Percentiles rank a stretch among this genome's conserved stretches.
Conservation (phyloP, 2,113 vertebrate genomes). For the Prionailurus viverrinus region DNA sequence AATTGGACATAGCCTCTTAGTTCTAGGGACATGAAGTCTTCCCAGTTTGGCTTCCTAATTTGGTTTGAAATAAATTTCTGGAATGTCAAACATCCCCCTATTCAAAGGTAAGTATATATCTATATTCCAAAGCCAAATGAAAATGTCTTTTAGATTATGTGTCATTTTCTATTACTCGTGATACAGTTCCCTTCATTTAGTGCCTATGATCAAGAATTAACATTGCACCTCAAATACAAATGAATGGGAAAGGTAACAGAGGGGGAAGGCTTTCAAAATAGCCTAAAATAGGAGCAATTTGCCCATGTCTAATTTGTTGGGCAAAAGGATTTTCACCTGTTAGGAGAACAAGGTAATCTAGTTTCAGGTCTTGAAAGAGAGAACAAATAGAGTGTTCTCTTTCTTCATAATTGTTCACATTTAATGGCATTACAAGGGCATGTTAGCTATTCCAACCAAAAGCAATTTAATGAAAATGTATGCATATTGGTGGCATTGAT, state of each 20-base stretch:
- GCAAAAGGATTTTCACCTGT: slow-evolving; percentile 45
- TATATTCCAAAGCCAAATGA: slow-evolving; percentile 55
- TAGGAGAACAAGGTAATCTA: slow-evolving; percentile 27
- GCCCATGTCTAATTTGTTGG: slow-evolving; percentile 27
- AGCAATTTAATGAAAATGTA: slow-evolving; percentile 45
- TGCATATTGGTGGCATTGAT: slow-evolving; percentile 12
- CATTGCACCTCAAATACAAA: slow-evolving; percentile 33
- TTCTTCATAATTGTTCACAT: slow-evolving; percentile 61
- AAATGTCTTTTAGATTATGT: slow-evolving; percentile 56
- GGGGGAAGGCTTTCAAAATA: slow-evolving; percentile 9
- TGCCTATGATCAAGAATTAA: slow-evolving; percentile 67
- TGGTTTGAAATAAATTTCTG: slow-evolving; percentile 63
- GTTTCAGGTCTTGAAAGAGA: slow-evolving; percentile 21
- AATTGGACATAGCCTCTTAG: slow-evolving; percentile 8
- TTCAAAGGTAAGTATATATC: slow-evolving; percentile 51
- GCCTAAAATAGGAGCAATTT: slow-evolving; percentile 2
- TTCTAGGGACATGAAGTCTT: slow-evolving; percentile 3
- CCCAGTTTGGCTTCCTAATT: slow-evolving; percentile 45
- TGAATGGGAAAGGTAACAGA: slow-evolving; percentile 43
- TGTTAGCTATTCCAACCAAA: slow-evolving; percentile 16
- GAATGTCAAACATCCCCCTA: slow-evolving; percentile 36
- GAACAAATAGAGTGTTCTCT: slow-evolving; percentile 2
- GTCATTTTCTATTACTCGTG: slow-evolving; percentile 19
- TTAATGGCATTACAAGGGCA: slow-evolving; percentile 21
- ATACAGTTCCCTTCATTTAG: background rate